These are phyloP conservation scores for Parnassius orleans DNA, from an alignment of 2,888 invertebrate genomes.

Conservation along the genomic window DNA sequence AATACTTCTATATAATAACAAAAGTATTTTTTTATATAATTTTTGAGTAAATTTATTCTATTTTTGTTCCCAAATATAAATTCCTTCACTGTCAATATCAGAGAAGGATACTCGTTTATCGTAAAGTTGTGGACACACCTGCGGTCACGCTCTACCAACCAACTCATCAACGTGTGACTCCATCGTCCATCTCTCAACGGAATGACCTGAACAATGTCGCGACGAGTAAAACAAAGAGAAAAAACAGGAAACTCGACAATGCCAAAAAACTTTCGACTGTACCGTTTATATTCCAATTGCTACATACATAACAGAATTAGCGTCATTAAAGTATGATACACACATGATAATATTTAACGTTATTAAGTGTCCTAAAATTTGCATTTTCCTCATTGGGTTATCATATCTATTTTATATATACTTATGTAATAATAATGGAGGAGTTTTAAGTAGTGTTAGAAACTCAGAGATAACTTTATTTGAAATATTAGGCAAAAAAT, in stretches of 20 bases:
- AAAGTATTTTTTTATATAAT: too few species aligned
- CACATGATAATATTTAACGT: not conserved
- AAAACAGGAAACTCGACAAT: conserved; percentile 27
- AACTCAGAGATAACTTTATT: too few species aligned
- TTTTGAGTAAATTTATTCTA: too few species aligned
- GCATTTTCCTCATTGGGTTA: too few species aligned
- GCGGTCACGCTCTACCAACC: conserved; percentile 34
- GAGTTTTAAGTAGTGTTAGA: too few species aligned
- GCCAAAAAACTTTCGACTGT: conserved; percentile 28
- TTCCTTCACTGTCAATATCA: too few species aligned
- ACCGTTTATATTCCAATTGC: conserved; percentile 25
- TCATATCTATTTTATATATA: too few species aligned
- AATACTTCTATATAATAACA: too few species aligned
- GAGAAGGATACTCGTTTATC: not conserved
- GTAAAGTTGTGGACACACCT: conserved; percentile 25
- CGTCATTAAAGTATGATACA: conserved; percentile 5
- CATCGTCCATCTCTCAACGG: conserved; percentile 27
- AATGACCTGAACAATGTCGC: conserved; percentile 20
- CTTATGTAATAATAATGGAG: too few species aligned
- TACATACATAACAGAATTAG: conserved; percentile 9
- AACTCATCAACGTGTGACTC: conserved; percentile 34
- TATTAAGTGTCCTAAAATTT: too few species aligned
- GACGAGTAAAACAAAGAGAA: conserved; percentile 24
- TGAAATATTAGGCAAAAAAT: too few species aligned
- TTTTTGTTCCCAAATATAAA: too few species aligned